phyloP scores from a whole-genome alignment of 2,888 invertebrate genomes.

The Pantelozetes paolii region DNA sequence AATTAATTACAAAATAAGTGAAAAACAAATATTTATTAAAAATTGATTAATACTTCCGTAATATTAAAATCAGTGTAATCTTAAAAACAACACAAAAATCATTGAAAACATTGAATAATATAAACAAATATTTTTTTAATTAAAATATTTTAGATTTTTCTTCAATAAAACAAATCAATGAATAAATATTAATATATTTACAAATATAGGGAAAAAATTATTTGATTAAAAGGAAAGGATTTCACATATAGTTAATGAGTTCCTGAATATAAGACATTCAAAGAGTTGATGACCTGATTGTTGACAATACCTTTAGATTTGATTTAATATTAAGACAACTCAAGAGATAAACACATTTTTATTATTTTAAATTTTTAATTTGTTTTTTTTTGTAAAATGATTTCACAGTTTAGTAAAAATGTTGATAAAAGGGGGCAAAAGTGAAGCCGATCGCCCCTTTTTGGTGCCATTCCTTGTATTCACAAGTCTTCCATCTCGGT shows the following conservation, averaged over 20 bases:
- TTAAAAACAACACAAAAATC: not conserved
- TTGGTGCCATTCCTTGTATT: slow-evolving; percentile 28
- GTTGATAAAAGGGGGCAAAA: slow-evolving; percentile 42
- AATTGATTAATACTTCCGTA: not conserved
- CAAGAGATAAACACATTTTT: too few species aligned
- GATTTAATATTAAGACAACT: too few species aligned
- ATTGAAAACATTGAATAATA: too few species aligned
- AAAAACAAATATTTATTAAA: not conserved
- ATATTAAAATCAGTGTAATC: not conserved
- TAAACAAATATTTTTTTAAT: too few species aligned
- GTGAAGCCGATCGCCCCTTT: slow-evolving; percentile 26
- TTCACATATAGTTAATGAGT: not conserved
- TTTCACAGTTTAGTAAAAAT: slow-evolving; percentile 38
- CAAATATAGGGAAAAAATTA: too few species aligned
- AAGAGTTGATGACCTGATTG: not conserved
- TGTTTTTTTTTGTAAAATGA: not conserved
- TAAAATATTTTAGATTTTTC: too few species aligned
- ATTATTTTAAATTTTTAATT: too few species aligned
- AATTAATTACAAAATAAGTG: not conserved
- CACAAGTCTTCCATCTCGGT: slow-evolving; percentile 31
- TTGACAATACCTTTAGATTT: too few species aligned
- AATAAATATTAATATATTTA: too few species aligned
- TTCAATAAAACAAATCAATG: too few species aligned
- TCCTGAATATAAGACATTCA: not conserved
- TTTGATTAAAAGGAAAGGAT: too few species aligned